Conservation (phyloP, 2,888 invertebrate genomes). For the Rotaria magnacalcarata region DNA sequence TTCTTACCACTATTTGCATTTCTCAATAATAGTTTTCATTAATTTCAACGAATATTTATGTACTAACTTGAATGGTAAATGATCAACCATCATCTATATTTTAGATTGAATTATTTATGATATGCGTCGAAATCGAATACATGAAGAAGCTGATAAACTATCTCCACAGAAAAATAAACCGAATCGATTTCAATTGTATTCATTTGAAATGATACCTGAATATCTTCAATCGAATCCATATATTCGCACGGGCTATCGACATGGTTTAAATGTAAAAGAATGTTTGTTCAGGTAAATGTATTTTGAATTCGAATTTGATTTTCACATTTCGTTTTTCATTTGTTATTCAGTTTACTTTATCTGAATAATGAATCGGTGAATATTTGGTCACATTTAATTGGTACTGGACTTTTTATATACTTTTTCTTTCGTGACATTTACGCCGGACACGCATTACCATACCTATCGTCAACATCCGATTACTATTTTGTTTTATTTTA, state of each 20-base stretch:
- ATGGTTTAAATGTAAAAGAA: slow-evolving; percentile 59
- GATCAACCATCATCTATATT: background rate
- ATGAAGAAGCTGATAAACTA: background rate
- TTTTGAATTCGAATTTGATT: background rate
- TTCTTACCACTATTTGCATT: too few species aligned
- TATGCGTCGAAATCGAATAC: background rate
- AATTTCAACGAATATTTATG: too few species aligned
- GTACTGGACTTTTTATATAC: slow-evolving; percentile 60
- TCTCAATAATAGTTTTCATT: too few species aligned
- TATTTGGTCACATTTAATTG: slow-evolving; percentile 83
- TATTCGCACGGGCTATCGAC: slow-evolving; percentile 78
- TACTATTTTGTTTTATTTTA: slow-evolving; percentile 25
- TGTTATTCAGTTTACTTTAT: slow-evolving; percentile 74
- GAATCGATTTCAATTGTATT: background rate
- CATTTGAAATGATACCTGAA: slow-evolving; percentile 68
- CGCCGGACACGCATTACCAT: slow-evolving; percentile 5
- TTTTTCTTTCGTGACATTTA: slow-evolving; percentile 76
- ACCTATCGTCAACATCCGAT: background rate
- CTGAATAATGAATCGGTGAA: slow-evolving; percentile 96
- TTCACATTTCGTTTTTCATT: background rate
- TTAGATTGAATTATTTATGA: background rate
- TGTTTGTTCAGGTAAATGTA: slow-evolving; percentile 68
- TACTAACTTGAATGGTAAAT: too few species aligned
- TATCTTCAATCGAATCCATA: slow-evolving; percentile 81
- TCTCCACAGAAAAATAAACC: background rate